Evolutionary conservation across 2,797 vertebrate genomes (phyloP), one percentile per base, ranked within the genome.

Genomic region (Euthynnus affinis): DNA sequence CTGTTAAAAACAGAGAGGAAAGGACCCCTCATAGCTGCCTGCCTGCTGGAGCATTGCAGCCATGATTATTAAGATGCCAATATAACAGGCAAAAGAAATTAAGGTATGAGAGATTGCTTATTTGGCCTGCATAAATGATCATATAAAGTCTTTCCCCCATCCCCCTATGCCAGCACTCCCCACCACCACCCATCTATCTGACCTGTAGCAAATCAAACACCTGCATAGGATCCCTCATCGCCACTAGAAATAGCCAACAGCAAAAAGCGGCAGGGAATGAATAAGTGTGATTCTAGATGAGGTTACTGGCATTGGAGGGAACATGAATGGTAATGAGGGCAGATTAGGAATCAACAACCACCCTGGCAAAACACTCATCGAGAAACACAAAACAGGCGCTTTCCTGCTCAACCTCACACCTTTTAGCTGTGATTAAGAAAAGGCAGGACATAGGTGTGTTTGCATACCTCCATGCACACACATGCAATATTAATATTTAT

Each of bases 161-260:
- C 72, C 71, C 53, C 74, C 48, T 52, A 60, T n/a, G 5, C 62
- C 77, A 77, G 68, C 63, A 59, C 76, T 76, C 64, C 23, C 58
- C 79, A 42, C 52, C 17, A 18, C 71, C 85, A 87, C 82, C 76
- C 69, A 84, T 90, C 83, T 46, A 15, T 79, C 67, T 87, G 89
- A 92, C 91, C 90, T 87, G 88, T 90, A 82, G 90, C 82, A 87
- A 89, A 88, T 86, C 73, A 78, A 80, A 83, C 85, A 90, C 86
- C 84, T 89, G 83, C 89, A 89, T 51, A 69, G 74, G 63, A 55
- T 76, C 63, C 64, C 77, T 71, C 57, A 74, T 59, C 6, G 60
- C 58, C 78, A 51, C 63, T 67, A 53, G 76, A 80, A 82, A 82
- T 55, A 56, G 29, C 75, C 71, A 67, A 64, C 23, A 78, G 78